These are phyloP conservation scores for Agonopterix alstromeriana DNA, from an alignment of 2,888 invertebrate species.

Conservation along the genomic window DNA sequence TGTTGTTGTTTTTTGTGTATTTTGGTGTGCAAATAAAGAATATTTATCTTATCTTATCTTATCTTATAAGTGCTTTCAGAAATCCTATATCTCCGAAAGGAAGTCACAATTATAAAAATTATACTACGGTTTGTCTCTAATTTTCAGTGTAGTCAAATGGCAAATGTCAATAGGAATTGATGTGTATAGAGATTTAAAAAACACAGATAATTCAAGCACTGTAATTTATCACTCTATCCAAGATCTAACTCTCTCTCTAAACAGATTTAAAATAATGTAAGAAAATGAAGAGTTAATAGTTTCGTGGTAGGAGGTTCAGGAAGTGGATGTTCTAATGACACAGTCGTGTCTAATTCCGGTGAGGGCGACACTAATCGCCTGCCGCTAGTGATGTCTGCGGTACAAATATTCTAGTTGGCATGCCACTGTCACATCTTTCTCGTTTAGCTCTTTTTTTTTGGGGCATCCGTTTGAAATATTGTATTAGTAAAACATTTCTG, in stretches of 20 bases:
- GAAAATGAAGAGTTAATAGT: background rate
- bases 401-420: slow-evolving; percentile 8
- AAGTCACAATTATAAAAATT: no score
- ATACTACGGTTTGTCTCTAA: no score
- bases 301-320: slow-evolving; percentile 21
- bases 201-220: no score
- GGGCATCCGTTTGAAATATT: slow-evolving; percentile 34
- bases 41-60: no score
- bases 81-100: no score
- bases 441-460: slow-evolving; percentile 21
- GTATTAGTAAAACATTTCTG: slow-evolving; percentile 1
- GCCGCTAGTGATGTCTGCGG: background rate
- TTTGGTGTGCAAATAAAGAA: no score
- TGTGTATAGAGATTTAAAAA: no score
- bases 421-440: slow-evolving; percentile 13
- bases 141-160: no score
- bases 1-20: no score
- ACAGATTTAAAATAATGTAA: no score
- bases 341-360: slow-evolving; percentile 54
- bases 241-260: background rate
- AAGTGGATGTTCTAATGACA: slow-evolving; percentile 59
- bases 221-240: no score
- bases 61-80: background rate
- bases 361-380: slow-evolving; percentile 53
- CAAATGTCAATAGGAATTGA: no score